A percentile compares a stretch with the other conserved stretches of the same genome.
phyloP scores from a whole-genome alignment of 2,113 vertebrate species.

The Prochilodus magdalenae region DNA sequence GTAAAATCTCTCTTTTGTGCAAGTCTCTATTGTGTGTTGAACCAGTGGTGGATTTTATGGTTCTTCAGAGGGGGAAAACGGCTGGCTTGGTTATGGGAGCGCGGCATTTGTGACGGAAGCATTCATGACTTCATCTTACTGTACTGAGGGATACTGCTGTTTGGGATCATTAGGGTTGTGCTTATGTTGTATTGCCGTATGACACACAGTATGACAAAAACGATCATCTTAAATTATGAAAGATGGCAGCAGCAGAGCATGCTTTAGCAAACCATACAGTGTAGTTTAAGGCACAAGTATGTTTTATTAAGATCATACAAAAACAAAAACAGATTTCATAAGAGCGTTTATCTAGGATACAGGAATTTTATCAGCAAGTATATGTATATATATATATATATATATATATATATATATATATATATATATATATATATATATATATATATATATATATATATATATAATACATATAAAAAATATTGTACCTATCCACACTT shows the following conservation, averaged over 20 bases:
- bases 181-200: slow-evolving; percentile 23
- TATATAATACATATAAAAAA: neutral
- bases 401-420: too few species aligned
- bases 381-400: too few species aligned
- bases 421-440: too few species aligned
- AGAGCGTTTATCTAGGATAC: neutral
- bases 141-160: slow-evolving; percentile 31
- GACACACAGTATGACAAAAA: slow-evolving; percentile 25
- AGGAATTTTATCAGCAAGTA: neutral
- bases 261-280: neutral
- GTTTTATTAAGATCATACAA: neutral
- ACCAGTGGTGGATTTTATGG: slow-evolving; percentile 62
- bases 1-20: slow-evolving; percentile 66
- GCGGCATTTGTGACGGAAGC: slow-evolving; percentile 44
- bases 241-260: neutral
- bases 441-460: too few species aligned
- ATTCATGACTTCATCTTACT: slow-evolving; percentile 53
- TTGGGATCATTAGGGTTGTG: slow-evolving; percentile 17
- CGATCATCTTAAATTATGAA: slow-evolving; percentile 32
- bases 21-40: slow-evolving; percentile 57
- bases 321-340: neutral
- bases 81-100: slow-evolving; percentile 39
- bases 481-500: slow-evolving; percentile 29
- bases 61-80: slow-evolving; percentile 59
- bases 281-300: neutral